phyloP scores from a whole-genome alignment of 2,888 invertebrate species.

The Conistra vaccinii region DNA sequence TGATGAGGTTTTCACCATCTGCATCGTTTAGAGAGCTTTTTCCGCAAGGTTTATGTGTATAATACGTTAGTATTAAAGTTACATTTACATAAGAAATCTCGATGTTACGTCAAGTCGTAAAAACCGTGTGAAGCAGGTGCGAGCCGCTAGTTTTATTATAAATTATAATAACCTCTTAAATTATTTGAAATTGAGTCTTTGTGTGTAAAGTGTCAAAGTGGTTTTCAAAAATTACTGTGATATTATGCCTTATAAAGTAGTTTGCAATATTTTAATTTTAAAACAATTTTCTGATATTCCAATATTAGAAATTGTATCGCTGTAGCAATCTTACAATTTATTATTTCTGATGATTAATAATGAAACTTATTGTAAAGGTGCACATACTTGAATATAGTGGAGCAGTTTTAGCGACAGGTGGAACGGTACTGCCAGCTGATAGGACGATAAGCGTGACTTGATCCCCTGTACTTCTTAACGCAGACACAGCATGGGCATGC shows the following conservation, averaged over 20 bases:
- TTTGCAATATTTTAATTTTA: not conserved
- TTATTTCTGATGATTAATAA: not conserved
- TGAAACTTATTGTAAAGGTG: not conserved
- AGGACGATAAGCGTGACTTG: constrained; percentile 87
- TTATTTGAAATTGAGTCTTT: not conserved
- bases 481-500: constrained; percentile 87
- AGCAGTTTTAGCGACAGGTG: constrained; percentile 83
- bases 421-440: constrained; percentile 83
- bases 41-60: no score
- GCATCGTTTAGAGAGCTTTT: no score
- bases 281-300: not conserved
- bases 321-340: not conserved
- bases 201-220: no score
- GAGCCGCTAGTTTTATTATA: no score
- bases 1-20: no score
- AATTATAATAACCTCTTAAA: no score
- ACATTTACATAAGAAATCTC: no score
- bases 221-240: no score
- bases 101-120: no score
- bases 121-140: no score
- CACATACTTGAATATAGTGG: constrained; percentile 86
- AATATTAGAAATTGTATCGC: not conserved
- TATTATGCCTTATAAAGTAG: no score
- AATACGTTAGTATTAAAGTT: no score
- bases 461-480: constrained; percentile 87